A percentile compares a stretch with the other conserved stretches of the same genome.
Evolutionary conservation across 2,888 invertebrate species (phyloP).

Genomic region (Pterobdella sp.): DNA sequence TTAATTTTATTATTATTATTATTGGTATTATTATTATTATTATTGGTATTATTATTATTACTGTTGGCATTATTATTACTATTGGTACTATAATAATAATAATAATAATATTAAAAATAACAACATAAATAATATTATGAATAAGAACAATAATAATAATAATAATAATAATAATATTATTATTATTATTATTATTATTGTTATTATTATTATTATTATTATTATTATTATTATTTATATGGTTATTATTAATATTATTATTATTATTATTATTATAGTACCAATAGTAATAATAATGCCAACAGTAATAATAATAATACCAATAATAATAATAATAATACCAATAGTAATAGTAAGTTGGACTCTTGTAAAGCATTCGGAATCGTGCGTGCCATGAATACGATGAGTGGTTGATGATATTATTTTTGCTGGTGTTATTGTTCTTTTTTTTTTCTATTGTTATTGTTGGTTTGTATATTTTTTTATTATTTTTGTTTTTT

Average conservation of each 20-base stretch:
- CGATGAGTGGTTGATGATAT: too few relatives aligned
- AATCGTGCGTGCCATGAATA: slow-evolving; percentile 77
- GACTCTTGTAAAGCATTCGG: slow-evolving; percentile 69
- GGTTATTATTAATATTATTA: slow-evolving; percentile 7
- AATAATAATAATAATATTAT: background rate
- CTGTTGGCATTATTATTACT: background rate
- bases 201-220: slow-evolving; percentile 5
- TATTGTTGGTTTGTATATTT: background rate
- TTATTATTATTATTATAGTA: slow-evolving; percentile 10
- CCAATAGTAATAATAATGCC: background rate
- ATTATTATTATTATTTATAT: slow-evolving; percentile 3
- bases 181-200: slow-evolving; percentile 2
- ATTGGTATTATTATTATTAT: slow-evolving; percentile 8
- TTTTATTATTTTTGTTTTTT: background rate
- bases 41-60: background rate
- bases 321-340: slow-evolving; percentile 8
- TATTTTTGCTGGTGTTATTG: background rate
- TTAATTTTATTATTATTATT: background rate
- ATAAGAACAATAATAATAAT: slow-evolving; percentile 4
- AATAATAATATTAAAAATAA: slow-evolving; percentile 3
- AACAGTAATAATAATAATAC: slow-evolving; percentile 11
- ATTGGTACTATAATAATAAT: background rate
- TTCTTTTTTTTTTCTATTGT: background rate
- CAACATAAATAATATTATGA: slow-evolving; percentile 5
- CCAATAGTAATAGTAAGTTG: background rate